Conservation (phyloP, 2,888 invertebrate species). For the Synergus japonicus region DNA sequence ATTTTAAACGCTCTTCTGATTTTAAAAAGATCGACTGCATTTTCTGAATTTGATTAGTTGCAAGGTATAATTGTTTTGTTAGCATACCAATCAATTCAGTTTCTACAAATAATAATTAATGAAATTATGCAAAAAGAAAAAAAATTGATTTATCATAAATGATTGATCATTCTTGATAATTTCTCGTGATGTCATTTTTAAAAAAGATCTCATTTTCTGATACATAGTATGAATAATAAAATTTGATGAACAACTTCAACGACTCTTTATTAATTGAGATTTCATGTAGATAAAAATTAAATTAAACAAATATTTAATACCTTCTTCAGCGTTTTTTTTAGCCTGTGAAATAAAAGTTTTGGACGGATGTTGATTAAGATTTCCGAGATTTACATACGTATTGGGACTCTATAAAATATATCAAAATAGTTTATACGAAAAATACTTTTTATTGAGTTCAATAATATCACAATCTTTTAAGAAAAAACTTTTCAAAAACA, state of each 20-base stretch:
- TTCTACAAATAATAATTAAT: slow-evolving; percentile 53
- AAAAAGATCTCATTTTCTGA: neutral
- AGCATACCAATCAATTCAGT: slow-evolving; percentile 63
- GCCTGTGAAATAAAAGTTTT: neutral
- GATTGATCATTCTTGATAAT: neutral
- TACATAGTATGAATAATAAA: neutral
- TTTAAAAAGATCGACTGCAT: slow-evolving; percentile 63
- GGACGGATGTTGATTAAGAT: neutral
- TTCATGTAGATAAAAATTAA: neutral
- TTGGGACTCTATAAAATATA: neutral
- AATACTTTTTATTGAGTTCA: neutral
- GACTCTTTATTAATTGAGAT: neutral
- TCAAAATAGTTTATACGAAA: neutral
- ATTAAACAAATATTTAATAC: neutral
- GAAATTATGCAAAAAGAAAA: neutral
- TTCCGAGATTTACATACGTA: neutral
- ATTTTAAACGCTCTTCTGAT: slow-evolving; percentile 62
- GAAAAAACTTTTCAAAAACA: neutral
- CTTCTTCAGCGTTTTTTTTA: neutral
- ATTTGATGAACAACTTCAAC: neutral
- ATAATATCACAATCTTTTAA: neutral
- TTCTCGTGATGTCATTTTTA: neutral
- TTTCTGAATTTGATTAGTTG: slow-evolving; percentile 66
- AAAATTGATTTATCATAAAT: neutral
- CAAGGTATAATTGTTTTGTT: slow-evolving; percentile 66